Conservation (phyloP, 37 sponge, comb jelly and placozoan genomes). For the Mnemiopsis leidyi region DNA sequence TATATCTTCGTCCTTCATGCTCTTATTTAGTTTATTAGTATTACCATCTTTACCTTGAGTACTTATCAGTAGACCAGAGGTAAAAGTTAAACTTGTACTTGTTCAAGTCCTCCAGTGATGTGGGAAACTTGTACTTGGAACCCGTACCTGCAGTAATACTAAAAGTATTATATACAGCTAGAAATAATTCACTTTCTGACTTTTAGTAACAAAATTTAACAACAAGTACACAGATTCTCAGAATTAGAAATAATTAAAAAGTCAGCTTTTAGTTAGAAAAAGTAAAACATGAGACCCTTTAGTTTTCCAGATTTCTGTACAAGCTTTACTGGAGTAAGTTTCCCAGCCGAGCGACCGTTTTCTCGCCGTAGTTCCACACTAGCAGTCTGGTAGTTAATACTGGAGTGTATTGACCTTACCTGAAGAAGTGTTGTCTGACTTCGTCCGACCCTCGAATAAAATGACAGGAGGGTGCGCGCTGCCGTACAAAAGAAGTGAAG, state of each 20-base stretch:
- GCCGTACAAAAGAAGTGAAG: too few relatives aligned
- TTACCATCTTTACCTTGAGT: background rate
- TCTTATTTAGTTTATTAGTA: too few relatives aligned
- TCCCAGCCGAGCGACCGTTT: background rate
- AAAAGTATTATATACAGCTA: too few relatives aligned
- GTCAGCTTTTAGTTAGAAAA: too few relatives aligned
- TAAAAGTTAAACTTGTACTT: background rate
- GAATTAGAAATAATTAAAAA: background rate
- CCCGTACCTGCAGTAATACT: background rate
- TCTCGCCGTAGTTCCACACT: background rate
- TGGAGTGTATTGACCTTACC: background rate
- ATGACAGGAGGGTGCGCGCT: too few relatives aligned
- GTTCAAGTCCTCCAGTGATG: background rate
- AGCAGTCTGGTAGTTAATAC: background rate
- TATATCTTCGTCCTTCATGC: too few relatives aligned
- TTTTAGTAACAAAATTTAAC: too few relatives aligned
- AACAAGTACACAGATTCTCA: too few relatives aligned
- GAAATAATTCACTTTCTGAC: too few relatives aligned
- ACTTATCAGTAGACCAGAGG: background rate
- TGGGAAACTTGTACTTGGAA: constrained; percentile 1
- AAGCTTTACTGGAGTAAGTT: background rate
- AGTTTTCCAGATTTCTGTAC: background rate
- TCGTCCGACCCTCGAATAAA: too few relatives aligned
- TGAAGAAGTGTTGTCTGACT: too few relatives aligned
- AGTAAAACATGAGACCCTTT: background rate